phyloP scores from a whole-genome alignment of 2,888 invertebrate genomes.

The Ormyrus thymus region DNA sequence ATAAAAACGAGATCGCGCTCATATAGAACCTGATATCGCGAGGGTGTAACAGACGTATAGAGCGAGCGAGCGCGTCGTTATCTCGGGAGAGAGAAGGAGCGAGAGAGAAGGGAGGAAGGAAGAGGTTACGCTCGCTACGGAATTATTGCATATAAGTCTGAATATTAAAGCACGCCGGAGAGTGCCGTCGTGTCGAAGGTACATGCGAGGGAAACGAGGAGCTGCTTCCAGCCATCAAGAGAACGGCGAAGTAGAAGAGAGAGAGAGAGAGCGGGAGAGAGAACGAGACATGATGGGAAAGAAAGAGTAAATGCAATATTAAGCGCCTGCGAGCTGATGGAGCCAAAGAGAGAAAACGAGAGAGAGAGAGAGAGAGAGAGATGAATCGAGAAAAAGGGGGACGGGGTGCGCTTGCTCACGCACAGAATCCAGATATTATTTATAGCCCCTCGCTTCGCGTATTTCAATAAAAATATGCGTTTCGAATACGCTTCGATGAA shows the following conservation, averaged over 20 bases:
- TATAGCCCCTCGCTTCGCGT: too few species aligned
- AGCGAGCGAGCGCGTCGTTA: too few species aligned
- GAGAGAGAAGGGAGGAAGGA: slow-evolving; percentile 29
- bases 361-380: slow-evolving; percentile 2
- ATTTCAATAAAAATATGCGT: too few species aligned
- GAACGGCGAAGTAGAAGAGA: slow-evolving; percentile 32
- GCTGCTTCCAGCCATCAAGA: slow-evolving; percentile 1
- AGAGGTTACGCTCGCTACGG: slow-evolving; percentile 70
- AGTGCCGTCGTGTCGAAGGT: slow-evolving; percentile 45
- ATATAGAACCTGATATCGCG: slow-evolving; percentile 7
- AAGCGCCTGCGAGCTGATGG: slow-evolving; percentile 13
- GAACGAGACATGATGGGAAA: slow-evolving; percentile 19
- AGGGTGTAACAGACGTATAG: slow-evolving; percentile 5
- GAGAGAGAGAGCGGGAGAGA: slow-evolving; percentile 55
- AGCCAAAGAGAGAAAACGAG: slow-evolving; percentile 39
- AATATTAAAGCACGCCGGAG: slow-evolving; percentile 73
- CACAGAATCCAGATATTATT: background rate
- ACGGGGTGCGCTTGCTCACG: slow-evolving; percentile 5
- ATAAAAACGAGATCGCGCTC: slow-evolving; percentile 40
- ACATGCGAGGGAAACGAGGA: slow-evolving; percentile 36
- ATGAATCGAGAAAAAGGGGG: slow-evolving; percentile 48
- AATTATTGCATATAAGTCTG: slow-evolving; percentile 75
- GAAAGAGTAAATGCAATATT: slow-evolving; percentile 46
- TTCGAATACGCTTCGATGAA: too few species aligned
- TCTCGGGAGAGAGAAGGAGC: too few species aligned